A percentile compares a stretch with the other conserved stretches of the same genome.
Evolutionary conservation across 2,797 vertebrate genomes (phyloP).

Genomic region (Rallus crepitans): DNA sequence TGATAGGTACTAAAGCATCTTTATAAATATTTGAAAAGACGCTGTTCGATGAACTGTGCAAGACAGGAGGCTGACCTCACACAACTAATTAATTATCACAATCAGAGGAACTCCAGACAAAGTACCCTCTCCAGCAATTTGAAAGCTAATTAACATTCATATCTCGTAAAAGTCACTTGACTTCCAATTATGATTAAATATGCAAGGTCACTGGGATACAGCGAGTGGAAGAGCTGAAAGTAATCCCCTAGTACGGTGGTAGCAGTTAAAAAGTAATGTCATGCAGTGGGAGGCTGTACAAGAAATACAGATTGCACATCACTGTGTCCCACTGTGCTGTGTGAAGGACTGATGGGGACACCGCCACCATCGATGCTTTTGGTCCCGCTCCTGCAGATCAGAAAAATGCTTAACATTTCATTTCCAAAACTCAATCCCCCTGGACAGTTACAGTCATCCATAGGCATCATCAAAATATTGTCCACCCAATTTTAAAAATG

Average conservation of each 20-base stretch:
- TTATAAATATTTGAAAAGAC: conserved; percentile 76
- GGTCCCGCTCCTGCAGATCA: neutral
- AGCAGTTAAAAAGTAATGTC: neutral
- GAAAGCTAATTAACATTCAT: conserved; percentile 76
- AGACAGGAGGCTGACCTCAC: conserved; percentile 69
- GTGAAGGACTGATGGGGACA: neutral
- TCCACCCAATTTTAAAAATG: neutral
- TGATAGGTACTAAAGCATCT: conserved; percentile 61
- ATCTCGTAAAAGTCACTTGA: conserved; percentile 72
- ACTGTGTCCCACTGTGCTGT: rapidly evolving
- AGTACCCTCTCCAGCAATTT: conserved; percentile 68
- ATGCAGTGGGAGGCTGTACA: neutral
- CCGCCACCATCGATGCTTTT: neutral
- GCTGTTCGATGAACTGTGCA: conserved; percentile 62
- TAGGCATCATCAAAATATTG: neutral
- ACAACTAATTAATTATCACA: conserved; percentile 77
- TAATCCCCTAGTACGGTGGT: neutral
- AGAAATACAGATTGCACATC: neutral
- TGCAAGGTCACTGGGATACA: conserved; percentile 72
- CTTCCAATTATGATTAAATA: conserved; percentile 76
- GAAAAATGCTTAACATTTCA: neutral
- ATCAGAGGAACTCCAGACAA: conserved; percentile 76
- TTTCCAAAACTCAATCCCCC: neutral
- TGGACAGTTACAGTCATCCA: neutral
- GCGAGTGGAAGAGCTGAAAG: conserved; percentile 35